Base-by-base conservation (phyloP, 2,888 invertebrate genomes). In the Cataglyphis altisquamis region DNA sequence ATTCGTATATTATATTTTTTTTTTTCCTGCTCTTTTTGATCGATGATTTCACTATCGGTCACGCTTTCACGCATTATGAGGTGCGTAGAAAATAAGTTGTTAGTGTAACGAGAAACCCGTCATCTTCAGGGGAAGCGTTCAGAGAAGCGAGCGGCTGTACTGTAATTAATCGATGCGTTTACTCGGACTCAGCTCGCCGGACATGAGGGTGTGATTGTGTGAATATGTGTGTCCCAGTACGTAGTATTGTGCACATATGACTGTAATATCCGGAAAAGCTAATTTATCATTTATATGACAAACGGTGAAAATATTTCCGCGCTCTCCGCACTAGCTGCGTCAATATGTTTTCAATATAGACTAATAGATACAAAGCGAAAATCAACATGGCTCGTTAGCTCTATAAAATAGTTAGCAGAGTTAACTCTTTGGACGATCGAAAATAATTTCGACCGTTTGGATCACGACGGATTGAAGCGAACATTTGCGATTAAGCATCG, bases 81-180 rank as follows among this genome's bases (percentile, higher is more conserved):
- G 36, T 39, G n/a, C 12, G 25, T 25, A 39, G 21, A 2, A 8
- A 25, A 21, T 6, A 52, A n/a, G 21, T 66, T 41, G 41, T 41
- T 63, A 74, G 25, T 21, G 18, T n/a, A 52, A 60, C 10, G 52
- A 64, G 78, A 60, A 60, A 70, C 48, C 57, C 18, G 60, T 70
- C 36, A 60, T 70, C 45, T 45, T 41, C 64, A 15, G 29, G 8
- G 15, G 12, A 64, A 66, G n/a, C 52, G 67, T 67, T 67, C n/a
- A 62, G 25, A 55, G 70, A 45, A 70, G 70, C 60, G 41, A 41
- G 55, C 45, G 32, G n/a, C 21, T 25, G 78, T 57, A 57, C 55
- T 77, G 67, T 70, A 70, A 78, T 78, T 78, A 78, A 78, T 78
- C 78, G 78, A 78, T 78, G 72, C 72, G 36, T 70, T 78, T 70